phyloP scores from a whole-genome alignment of 2,888 invertebrate genomes.

The Drosophila villosipedis region DNA sequence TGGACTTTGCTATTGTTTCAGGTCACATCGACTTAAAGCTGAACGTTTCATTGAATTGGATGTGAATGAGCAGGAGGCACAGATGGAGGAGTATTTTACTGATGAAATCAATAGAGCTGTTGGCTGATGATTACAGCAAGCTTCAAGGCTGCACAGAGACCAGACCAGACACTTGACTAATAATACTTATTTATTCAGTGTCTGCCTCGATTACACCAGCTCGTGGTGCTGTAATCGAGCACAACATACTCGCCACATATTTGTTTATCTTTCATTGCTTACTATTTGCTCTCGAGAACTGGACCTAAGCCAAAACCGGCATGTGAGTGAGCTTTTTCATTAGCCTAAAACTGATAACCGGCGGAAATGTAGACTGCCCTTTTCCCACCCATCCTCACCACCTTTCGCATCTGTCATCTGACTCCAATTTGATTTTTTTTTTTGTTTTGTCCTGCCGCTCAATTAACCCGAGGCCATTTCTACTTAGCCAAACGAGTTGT shows the following conservation, averaged over 20 bases:
- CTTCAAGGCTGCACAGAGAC: conserved; percentile 1
- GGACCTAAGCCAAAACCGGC: conserved; percentile 10
- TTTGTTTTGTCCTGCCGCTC: conserved; percentile 50
- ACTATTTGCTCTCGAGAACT: conserved; percentile 60
- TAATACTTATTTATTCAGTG: conserved; percentile 49
- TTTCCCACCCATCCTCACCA: background rate
- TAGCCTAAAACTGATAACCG: conserved; percentile 67
- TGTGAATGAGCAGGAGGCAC: conserved; percentile 27
- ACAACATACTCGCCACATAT: conserved; percentile 35
- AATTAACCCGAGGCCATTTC: conserved; percentile 78
- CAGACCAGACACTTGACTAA: conserved; percentile 39
- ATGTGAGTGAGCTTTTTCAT: conserved; percentile 55
- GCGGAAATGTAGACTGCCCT: conserved; percentile 47
- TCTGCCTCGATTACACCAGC: conserved; percentile 48
- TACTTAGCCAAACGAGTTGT: conserved; percentile 74
- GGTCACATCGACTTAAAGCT: conserved; percentile 53
- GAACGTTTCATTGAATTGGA: conserved; percentile 75
- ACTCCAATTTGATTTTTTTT: conserved; percentile 7
- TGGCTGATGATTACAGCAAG: conserved; percentile 31
- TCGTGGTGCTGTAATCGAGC: conserved; percentile 39
- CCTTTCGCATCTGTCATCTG: conserved; percentile 24
- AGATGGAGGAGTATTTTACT: conserved; percentile 2
- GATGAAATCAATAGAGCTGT: conserved; percentile 53
- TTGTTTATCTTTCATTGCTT: conserved; percentile 77
- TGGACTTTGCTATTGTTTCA: conserved; percentile 38